Evolutionary conservation across 2,888 invertebrate genomes (phyloP), one percentile per base, ranked within the genome.

Genomic region (Clitarchus hookeri): DNA sequence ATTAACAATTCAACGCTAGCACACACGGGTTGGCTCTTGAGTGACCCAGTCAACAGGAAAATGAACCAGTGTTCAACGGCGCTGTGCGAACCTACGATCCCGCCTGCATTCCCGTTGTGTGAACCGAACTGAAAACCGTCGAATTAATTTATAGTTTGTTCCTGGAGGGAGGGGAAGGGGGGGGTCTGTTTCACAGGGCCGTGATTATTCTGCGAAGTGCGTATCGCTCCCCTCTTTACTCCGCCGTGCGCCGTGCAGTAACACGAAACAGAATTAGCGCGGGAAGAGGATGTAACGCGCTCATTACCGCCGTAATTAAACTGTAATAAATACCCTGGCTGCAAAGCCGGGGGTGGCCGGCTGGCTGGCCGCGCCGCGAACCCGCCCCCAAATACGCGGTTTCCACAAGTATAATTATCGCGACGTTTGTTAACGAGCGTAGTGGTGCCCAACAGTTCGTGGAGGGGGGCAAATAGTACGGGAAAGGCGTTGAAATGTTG

Each of bases 281-380:
- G 8, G 65, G 65, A n/a, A 65, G 65, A 23, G 65, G 65, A 16
- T n/a, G 65, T 65, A 65, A 65, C 65, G 65, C 65, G 65, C 65
- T 65, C 65, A 65, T 65, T 65, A 65, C 65, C 65, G 65, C 65
- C 19, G 65, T 65, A 65, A 65, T 65, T n/a, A 65, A 65, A 65
- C 65, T 65, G 65, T 65, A 65, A 65, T 65, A 65, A 65, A 65
- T 65, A 65, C 65, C n/a, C 23, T 19, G 8, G n/a, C 23, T 65
- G 65, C 65, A 19, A 2, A n/a, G 23, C n/a, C 16, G 23, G 65
- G 65, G 13, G 19, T 9, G 23, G 65, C 3, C 65, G 11, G 65
- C 23, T 23, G 65, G n/a, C 8, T 36, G 36, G 36, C 36, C 36
- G 36, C 36, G 36, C 36, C 36, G 36, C 36, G 36, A 36, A 36